A percentile compares a stretch with the other conserved stretches of the same genome.
Conservation (phyloP, 2,888 invertebrate genomes). For the Creontiades dilutus region DNA sequence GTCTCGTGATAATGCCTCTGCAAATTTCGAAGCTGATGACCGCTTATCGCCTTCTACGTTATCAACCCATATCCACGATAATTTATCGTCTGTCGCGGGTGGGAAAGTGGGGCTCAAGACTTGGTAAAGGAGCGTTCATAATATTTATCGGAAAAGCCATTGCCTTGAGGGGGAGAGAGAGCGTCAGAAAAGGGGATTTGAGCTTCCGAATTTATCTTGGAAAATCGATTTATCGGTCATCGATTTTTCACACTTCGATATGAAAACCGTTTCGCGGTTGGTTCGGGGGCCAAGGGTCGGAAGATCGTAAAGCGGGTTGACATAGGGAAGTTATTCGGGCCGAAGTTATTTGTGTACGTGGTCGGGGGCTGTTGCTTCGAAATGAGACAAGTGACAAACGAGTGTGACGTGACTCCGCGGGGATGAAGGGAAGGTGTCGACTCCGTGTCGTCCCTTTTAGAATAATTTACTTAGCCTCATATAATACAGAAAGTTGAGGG, state of each 20-base stretch:
- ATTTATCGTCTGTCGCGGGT: background rate
- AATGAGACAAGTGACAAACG: conserved; percentile 42
- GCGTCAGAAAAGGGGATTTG: background rate
- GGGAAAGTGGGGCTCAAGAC: background rate
- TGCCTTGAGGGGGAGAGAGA: background rate
- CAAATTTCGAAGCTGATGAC: too few relatives aligned
- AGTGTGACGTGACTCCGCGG: background rate
- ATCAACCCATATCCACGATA: too few relatives aligned
- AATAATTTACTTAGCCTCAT: background rate
- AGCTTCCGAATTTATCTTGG: background rate
- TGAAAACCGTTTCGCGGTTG: background rate
- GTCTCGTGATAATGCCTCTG: too few relatives aligned
- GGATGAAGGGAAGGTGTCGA: background rate
- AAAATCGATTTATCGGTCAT: background rate
- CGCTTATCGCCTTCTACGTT: too few relatives aligned
- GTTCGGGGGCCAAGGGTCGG: background rate
- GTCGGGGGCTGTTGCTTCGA: background rate
- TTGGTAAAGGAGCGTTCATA: background rate
- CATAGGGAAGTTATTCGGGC: conserved; percentile 14
- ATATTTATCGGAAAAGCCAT: conserved; percentile 12
- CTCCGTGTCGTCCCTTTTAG: background rate
- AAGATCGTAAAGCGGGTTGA: background rate
- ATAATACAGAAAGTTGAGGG: too few relatives aligned
- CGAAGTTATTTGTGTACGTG: background rate
- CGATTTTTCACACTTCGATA: conserved; percentile 3